Base-by-base conservation (phyloP, 92 coral and sea anemone genomes). In the Phenganax marumi region DNA sequence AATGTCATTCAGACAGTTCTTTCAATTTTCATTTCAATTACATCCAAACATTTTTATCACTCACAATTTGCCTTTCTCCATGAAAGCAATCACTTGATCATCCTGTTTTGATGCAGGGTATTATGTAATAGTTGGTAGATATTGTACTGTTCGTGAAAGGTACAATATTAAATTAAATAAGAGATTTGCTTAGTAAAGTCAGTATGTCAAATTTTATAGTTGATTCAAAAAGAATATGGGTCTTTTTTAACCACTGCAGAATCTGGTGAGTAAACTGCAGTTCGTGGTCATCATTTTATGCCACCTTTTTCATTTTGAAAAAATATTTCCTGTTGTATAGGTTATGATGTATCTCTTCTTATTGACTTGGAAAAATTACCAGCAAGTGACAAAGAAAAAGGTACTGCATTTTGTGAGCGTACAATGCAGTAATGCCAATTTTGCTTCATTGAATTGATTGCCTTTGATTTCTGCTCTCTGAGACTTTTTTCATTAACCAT, bases 361-460 rank as follows among this genome's bases (percentile, higher is more conserved):
- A 81, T 95, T 88, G 97, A 95, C 72, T 83, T 95, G 53, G 97
- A 92, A 77, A 81, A 90, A 48, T 78, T 92, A 55, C 97, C 98
- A 9, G 61, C 76, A 8, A 86, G 66, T 84, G 98, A 87, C 57
- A 89, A 77, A 17, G 95, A 83, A 64, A 91, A 90, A 83, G 90
- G 92, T 91, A 61, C 43, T 33, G 43, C 43, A 33, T 33, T 33
- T 33, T 33, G 2, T 56, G 63, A 14, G 22, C 63, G 3, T 0
- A 56, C 17, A 56, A 19, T 56, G 63, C 63, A 3, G n/a, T 56
- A 3, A 6, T 14, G 63, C 63, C 6, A 19, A 56, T 14, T 14
- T 56, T 56, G 0, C 60, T 10, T 10, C 60, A 54, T 54, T 10
- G 17, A 10, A 54, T 54, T n/a, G n/a, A n/a, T n/a, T n/a, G n/a